Evolutionary conservation across 1,140 invertebrate genomes (phyloP).

Genomic region (Steinernema khuongi): DNA sequence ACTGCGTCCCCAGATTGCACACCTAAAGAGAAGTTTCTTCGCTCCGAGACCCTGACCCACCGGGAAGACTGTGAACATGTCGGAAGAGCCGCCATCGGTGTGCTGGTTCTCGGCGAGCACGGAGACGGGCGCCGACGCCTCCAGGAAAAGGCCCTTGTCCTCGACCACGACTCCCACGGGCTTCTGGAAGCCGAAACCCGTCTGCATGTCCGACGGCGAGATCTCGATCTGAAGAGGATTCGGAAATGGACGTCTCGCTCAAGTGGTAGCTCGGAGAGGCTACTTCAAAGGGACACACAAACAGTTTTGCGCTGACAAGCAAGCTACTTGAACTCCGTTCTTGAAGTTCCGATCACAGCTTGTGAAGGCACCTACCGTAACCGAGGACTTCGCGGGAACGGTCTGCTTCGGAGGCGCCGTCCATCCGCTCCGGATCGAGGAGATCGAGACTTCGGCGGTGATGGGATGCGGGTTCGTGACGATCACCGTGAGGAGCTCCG

Average conservation of each 20-base stretch:
- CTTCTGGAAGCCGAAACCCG: not conserved
- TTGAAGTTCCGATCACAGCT: not conserved
- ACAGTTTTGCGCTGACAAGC: no score
- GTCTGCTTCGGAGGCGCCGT: not conserved
- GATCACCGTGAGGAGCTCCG: not conserved
- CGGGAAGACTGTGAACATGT: not conserved
- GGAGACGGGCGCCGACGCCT: not conserved
- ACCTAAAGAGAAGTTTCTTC: not conserved
- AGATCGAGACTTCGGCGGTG: not conserved
- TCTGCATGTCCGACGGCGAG: not conserved
- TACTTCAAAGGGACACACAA: no score
- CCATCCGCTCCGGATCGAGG: not conserved
- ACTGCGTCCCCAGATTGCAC: not conserved
- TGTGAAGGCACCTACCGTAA: not conserved
- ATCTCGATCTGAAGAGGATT: not conserved
- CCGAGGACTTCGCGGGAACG: not conserved
- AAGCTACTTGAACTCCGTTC: no score
- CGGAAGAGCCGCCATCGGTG: not conserved
- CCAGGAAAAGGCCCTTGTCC: not conserved
- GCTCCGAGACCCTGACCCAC: not conserved
- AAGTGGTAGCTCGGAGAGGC: no score
- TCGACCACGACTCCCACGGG: not conserved
- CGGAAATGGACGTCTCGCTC: no score
- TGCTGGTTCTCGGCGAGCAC: slow-evolving; percentile 4
- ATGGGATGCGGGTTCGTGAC: not conserved